These are phyloP conservation scores for Drosophila austrosaltans DNA, from an alignment of 2,888 invertebrate species.

Conservation along the genomic window DNA sequence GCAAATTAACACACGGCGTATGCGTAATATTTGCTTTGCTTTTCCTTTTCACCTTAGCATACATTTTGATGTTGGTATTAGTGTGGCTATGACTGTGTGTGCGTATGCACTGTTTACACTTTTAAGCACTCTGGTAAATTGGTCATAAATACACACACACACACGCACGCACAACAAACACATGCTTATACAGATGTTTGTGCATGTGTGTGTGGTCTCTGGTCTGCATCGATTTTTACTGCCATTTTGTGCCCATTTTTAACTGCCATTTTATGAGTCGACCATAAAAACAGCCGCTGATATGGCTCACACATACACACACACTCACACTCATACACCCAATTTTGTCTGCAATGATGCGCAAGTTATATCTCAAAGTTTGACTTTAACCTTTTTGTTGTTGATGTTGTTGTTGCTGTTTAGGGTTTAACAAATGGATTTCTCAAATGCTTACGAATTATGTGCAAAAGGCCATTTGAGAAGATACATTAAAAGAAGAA, in stretches of 20 bases:
- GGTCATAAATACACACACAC: conserved; percentile 64
- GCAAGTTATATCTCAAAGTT: conserved; percentile 47
- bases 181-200: conserved; percentile 7
- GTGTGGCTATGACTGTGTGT: conserved; percentile 14
- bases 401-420: conserved; percentile 26
- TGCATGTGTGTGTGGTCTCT: conserved; percentile 31
- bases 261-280: conserved; percentile 61
- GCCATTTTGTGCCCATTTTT: conserved; percentile 63
- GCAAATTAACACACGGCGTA: conserved; percentile 69
- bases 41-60: conserved; percentile 65
- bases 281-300: conserved; percentile 55
- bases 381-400: conserved; percentile 61
- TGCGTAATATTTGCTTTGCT: conserved; percentile 61
- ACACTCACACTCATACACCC: conserved; percentile 51
- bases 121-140: conserved; percentile 75
- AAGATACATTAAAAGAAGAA: not conserved
- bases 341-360: conserved; percentile 62
- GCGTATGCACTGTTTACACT: conserved; percentile 58
- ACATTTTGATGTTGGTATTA: conserved; percentile 51
- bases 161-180: conserved; percentile 17
- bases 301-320: conserved; percentile 28
- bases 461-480: not conserved
- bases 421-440: conserved; percentile 40
- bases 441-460: conserved; percentile 17
- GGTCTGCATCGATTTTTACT: conserved; percentile 69